Conservation (phyloP, 1,140 invertebrate genomes). For the Penaeus indicus region DNA sequence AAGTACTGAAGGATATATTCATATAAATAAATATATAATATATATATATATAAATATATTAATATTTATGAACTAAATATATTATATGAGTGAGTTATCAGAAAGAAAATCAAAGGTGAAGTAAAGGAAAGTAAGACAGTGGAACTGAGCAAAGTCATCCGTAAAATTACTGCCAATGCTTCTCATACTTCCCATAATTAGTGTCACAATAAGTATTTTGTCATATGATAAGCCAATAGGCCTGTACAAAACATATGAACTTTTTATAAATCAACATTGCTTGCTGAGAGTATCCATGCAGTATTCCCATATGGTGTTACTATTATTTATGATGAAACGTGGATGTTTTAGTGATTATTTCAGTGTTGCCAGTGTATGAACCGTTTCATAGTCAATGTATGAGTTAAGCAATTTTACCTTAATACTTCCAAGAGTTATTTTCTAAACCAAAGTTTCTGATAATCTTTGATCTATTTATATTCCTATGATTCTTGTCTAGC, state of each 20-base stretch:
- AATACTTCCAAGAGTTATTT: constrained; percentile 53
- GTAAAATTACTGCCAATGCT: constrained; percentile 57
- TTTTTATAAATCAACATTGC: constrained; percentile 57
- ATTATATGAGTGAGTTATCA: constrained; percentile 47
- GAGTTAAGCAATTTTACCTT: constrained; percentile 44
- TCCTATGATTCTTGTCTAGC: constrained; percentile 60
- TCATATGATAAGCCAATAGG: constrained; percentile 58
- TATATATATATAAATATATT: constrained; percentile 61
- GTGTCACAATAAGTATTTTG: constrained; percentile 63
- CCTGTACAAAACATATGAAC: constrained; percentile 58
- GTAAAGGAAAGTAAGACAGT: constrained; percentile 34
- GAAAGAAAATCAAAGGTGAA: constrained; percentile 56
- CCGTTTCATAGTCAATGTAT: constrained; percentile 50
- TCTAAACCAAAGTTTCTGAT: constrained; percentile 59
- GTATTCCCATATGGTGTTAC: constrained; percentile 46
- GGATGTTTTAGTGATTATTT: constrained; percentile 49
- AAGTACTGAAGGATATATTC: constrained; percentile 50
- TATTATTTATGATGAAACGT: constrained; percentile 55
- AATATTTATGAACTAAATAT: constrained; percentile 63
- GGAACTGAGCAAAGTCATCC: constrained; percentile 49
- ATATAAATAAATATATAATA: constrained; percentile 57
- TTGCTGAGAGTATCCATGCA: constrained; percentile 49
- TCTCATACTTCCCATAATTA: constrained; percentile 38
- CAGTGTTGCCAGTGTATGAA: constrained; percentile 58
- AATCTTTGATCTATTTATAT: constrained; percentile 57